These are phyloP conservation scores for Parauchenoglanis punctatus DNA, from an alignment of 2,797 vertebrate genomes.

Conservation along the genomic window DNA sequence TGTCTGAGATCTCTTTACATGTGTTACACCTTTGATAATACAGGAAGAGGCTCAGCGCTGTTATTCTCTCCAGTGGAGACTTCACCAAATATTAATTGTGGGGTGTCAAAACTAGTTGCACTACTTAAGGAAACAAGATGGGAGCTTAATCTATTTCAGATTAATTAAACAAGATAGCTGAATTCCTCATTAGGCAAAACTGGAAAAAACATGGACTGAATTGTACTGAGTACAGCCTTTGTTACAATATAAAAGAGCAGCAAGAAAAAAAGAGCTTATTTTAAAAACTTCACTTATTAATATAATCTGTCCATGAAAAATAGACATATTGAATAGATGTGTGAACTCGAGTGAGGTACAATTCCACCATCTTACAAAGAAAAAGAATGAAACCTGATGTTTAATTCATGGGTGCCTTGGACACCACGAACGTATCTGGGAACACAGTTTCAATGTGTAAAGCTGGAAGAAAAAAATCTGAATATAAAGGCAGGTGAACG, in stretches of 20 bases:
- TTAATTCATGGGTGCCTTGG: constrained; percentile 41
- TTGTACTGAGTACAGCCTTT: neutral
- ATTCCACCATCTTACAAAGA: constrained; percentile 18
- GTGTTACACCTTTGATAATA: neutral
- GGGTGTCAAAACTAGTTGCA: neutral
- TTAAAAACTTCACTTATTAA: constrained; percentile 21
- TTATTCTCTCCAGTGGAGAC: neutral
- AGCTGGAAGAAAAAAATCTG: constrained; percentile 26
- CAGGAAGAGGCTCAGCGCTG: neutral
- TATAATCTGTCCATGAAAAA: constrained; percentile 15
- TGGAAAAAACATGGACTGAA: neutral
- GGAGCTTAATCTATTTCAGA: neutral
- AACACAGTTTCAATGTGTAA: constrained; percentile 41
- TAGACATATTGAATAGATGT: constrained; percentile 24
- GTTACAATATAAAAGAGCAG: neutral
- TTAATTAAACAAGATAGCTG: constrained; percentile 4
- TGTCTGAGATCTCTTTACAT: neutral
- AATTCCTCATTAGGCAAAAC: constrained; percentile 12
- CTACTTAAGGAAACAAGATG: neutral
- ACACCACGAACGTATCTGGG: constrained; percentile 39
- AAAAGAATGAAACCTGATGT: constrained; percentile 41
- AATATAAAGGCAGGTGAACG: constrained; percentile 42
- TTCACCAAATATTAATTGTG: neutral
- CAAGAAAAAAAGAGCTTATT: neutral
- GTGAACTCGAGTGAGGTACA: constrained; percentile 24